phyloP scores from a whole-genome alignment of 2,888 invertebrate genomes.

The Ctena decussata region DNA sequence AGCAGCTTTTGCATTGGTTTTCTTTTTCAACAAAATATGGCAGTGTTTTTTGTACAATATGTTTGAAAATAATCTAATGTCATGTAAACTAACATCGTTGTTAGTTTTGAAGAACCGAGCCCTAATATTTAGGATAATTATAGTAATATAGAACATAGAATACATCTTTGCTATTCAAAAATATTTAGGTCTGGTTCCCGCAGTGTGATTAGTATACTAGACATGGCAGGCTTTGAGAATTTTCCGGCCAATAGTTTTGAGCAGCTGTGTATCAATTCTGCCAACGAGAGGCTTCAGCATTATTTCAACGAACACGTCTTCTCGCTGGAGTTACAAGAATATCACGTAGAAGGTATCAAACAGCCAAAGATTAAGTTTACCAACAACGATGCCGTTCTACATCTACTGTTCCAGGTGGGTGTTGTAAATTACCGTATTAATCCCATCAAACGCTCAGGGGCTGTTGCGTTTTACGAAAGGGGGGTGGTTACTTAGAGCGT shows the following conservation, averaged over 20 bases:
- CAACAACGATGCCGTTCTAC: conserved; percentile 80
- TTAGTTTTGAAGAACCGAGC: too few relatives aligned
- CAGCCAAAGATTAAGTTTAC: conserved; percentile 77
- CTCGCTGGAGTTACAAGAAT: conserved; percentile 80
- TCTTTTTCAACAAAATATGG: too few relatives aligned
- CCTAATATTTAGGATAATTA: too few relatives aligned
- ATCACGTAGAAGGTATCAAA: conserved; percentile 80
- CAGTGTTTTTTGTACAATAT: too few relatives aligned
- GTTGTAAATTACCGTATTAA: too few relatives aligned
- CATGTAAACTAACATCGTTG: too few relatives aligned
- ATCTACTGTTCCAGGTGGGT: conserved; percentile 79
- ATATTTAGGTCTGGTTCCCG: background rate
- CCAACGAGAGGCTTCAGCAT: conserved; percentile 85
- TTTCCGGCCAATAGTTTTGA: conserved; percentile 83
- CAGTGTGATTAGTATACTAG: conserved; percentile 78
- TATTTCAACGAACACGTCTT: conserved; percentile 86
- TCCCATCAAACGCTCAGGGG: too few relatives aligned
- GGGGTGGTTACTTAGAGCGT: background rate
- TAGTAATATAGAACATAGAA: too few relatives aligned
- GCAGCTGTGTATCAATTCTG: conserved; percentile 84
- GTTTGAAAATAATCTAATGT: too few relatives aligned
- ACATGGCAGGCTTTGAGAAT: conserved; percentile 85
- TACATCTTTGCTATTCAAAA: too few relatives aligned
- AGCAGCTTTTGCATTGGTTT: too few relatives aligned
- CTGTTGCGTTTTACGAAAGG: too few relatives aligned